These are phyloP conservation scores for Neoarius graeffei DNA, from an alignment of 2,113 vertebrate genomes.

Conservation along the genomic window DNA sequence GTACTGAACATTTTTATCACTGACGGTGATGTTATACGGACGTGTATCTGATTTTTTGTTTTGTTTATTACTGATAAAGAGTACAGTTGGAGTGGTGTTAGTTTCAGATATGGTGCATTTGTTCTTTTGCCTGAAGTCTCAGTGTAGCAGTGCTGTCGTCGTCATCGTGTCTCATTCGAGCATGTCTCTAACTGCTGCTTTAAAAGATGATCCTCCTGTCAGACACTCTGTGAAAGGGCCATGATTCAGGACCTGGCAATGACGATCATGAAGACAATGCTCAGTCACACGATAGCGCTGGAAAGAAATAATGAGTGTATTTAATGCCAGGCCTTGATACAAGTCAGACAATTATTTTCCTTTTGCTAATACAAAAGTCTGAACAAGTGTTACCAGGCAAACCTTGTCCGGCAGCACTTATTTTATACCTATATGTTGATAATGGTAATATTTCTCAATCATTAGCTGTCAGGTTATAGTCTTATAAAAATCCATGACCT, in stretches of 20 bases:
- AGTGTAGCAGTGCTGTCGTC: not conserved
- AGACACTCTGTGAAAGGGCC: constrained; percentile 1
- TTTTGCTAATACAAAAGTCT: not conserved
- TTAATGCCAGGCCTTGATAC: not conserved
- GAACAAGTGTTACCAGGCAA: too few relatives aligned
- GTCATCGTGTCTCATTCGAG: not conserved
- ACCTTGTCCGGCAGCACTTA: too few relatives aligned
- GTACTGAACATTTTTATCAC: not conserved
- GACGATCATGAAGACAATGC: not conserved
- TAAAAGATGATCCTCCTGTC: not conserved
- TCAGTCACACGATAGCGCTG: not conserved
- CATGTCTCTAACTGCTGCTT: not conserved
- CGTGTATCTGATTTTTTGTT: constrained; percentile 31
- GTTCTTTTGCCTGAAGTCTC: not conserved
- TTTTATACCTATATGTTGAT: too few relatives aligned
- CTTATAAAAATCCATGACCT: too few relatives aligned
- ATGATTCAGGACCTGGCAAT: constrained; percentile 1
- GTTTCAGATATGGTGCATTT: constrained; percentile 13
- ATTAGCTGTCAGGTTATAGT: too few relatives aligned
- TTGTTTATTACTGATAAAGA: constrained; percentile 26
- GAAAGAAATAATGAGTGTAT: not conserved
- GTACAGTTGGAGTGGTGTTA: constrained; percentile 4
- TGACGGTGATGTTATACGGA: not conserved
- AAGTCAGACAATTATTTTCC: not conserved
- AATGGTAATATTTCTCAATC: too few relatives aligned